Base-by-base conservation (phyloP, 2,113 vertebrate species). In the Spermophilus dauricus region DNA sequence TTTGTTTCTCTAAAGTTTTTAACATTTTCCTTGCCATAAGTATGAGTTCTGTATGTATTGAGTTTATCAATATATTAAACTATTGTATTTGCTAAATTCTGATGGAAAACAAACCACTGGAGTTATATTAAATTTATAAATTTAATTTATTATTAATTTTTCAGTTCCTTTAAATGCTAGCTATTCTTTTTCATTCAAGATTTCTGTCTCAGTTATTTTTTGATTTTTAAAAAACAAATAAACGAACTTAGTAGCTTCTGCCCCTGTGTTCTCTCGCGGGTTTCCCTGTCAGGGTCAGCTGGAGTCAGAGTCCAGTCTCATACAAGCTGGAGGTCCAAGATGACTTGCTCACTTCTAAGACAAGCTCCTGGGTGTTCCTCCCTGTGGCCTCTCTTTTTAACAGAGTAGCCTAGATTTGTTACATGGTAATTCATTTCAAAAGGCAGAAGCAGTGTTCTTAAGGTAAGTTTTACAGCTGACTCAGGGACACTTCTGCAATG, bases 91-190 rank as follows among this genome's bases (percentile, higher is more conserved):
- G 7, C 48, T 82, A 77, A 93, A 87, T 78, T 94, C 45, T 76
- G 16, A 93, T 75, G 51, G 28, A 78, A 96, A 86, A 73, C 18
- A 95, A 89, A 89, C 51, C 42, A 78, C 4, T 30, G 10, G 22
- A 20, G 53, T 51, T 89, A 13, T 56, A 89, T 58, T 92, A 72
- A 73, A 87, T 70, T 61, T 80, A 78, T 78, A 90, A 90, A 80
- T 76, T 97, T 84, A 90, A 76, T 76, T 97, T 84, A 75, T 69
- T 85, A 75, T 92, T 85, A 86, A 17, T 95, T 96, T 93, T 73
- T 16, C 11, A 95, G 18, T 89, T 28, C 58, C 73, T 58, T 94
- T 73, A 73, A 94, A 73, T 95, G 77, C 18, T 65, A 85, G 12
- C 16, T 76, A 78, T 75, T 84, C 5, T 24, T 26, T 85, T 93